Evolutionary conservation across 2,113 vertebrate genomes (phyloP).

Genomic region (Miniopterus natalensis): DNA sequence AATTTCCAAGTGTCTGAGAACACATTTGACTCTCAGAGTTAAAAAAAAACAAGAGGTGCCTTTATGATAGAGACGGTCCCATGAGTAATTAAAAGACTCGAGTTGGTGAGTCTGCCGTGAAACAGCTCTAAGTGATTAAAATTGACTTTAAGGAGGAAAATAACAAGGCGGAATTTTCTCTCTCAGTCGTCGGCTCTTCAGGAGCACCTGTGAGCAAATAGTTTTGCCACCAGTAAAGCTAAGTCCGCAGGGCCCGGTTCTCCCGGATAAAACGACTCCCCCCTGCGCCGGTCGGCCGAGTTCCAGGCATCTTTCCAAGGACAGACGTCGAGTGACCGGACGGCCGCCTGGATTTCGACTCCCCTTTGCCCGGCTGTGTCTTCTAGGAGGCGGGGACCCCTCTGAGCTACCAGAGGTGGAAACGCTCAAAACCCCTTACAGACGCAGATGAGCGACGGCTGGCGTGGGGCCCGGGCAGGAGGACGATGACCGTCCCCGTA

Average conservation of each 20-base stretch:
- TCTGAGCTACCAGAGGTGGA: no score
- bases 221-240: not conserved
- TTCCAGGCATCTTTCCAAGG: not conserved
- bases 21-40: not conserved
- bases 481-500: no score
- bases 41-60: not conserved
- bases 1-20: slow-evolving; percentile 44
- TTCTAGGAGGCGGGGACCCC: not conserved
- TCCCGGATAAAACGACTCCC: not conserved
- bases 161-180: not conserved
- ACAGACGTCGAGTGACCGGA: no score
- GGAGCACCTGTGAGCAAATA: not conserved
- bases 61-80: not conserved
- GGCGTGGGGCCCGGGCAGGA: no score
- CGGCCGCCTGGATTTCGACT: not conserved
- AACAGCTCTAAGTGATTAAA: not conserved
- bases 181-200: not conserved
- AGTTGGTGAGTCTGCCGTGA: not conserved
- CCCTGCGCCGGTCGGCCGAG: not conserved
- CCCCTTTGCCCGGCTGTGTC: not conserved
- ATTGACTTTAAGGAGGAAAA: not conserved
- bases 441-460: no score
- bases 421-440: no score
- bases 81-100: not conserved
- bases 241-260: not conserved